phyloP scores from a whole-genome alignment of 2,797 vertebrate species.

The Sebastes vulpes region DNA sequence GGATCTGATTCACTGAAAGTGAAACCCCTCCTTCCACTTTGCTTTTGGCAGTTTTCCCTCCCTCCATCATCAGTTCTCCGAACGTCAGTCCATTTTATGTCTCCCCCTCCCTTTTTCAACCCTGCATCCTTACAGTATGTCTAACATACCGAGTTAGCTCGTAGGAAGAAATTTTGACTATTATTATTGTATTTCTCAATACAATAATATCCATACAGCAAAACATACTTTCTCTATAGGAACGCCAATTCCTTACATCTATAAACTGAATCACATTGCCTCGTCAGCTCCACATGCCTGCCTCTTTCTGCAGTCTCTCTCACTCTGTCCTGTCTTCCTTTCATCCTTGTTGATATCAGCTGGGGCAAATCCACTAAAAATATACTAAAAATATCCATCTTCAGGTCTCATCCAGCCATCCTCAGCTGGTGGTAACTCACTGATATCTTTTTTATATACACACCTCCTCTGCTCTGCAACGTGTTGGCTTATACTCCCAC shows the following conservation, averaged over 20 bases:
- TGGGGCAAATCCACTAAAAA: slow-evolving; percentile 34
- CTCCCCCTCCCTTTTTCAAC: neutral
- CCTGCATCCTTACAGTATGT: too few relatives aligned
- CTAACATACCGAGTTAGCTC: too few relatives aligned
- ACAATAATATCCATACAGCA: neutral
- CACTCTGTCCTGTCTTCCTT: neutral
- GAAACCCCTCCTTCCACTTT: neutral
- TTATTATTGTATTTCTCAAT: too few relatives aligned
- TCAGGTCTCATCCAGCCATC: neutral
- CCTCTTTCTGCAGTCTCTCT: neutral
- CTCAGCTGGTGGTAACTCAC: slow-evolving; percentile 11
- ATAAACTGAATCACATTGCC: slow-evolving; percentile 8
- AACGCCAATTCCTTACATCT: neutral
- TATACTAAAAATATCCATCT: slow-evolving; percentile 32
- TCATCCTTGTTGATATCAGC: slow-evolving; percentile 21
- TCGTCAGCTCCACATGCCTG: neutral
- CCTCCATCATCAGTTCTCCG: neutral
- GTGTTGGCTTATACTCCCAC: neutral
- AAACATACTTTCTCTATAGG: neutral
- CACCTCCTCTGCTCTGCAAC: neutral
- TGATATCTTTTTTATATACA: slow-evolving; percentile 11
- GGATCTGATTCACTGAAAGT: neutral
- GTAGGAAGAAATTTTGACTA: too few relatives aligned
- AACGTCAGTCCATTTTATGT: neutral
- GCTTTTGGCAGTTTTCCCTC: neutral